Evolutionary conservation across 1,140 invertebrate species (phyloP), one percentile per base, ranked within the genome.

Genomic region (Lepidurus couesii): DNA sequence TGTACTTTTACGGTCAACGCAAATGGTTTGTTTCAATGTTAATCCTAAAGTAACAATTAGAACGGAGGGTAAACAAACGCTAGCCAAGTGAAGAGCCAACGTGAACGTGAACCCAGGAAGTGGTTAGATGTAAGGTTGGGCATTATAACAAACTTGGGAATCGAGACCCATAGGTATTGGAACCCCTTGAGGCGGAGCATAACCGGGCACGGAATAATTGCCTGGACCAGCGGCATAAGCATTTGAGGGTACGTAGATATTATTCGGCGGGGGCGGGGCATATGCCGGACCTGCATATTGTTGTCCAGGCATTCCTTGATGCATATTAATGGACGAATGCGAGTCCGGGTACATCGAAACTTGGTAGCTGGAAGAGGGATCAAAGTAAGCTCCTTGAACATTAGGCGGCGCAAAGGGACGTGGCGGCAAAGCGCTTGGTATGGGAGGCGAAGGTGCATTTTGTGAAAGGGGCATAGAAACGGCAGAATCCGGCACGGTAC

Each of bases 401-500:
- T 43, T 79, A 44, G 7, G 74, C 44, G 21, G 73, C n/a, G 44
- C 45, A 79, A 44, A 47, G 42, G 47, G 44, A 7, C 73, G 42
- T 26, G 21, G 73, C 43, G 42, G 74, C 73, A 78, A 16, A 8
- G 65, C 53, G 44, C 47, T 74, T 21, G 74, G 73, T 75, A 47
- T 42, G 42, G 47, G 43, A 16, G 16, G 78, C 43, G 73, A 47
- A 34, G 26, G 77, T 3, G 26, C 34, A 65, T 65, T 74, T 26
- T 78, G 65, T 16, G 24, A 8, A 26, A 9, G 53, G 10, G 44
- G 47, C 24, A 24, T 65, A 26, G 77, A 42, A 74, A 45, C 65
- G 8, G 47, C 43, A 9, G 79, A 73, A 9, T 76, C 75, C 24
- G 79, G 76, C 42, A 77, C 24, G 16, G 21, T 47, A 43, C 91